Evolutionary conservation across 1,140 invertebrate species (phyloP), one percentile per base, ranked within the genome.

Genomic region (Neodiprion fabricii): DNA sequence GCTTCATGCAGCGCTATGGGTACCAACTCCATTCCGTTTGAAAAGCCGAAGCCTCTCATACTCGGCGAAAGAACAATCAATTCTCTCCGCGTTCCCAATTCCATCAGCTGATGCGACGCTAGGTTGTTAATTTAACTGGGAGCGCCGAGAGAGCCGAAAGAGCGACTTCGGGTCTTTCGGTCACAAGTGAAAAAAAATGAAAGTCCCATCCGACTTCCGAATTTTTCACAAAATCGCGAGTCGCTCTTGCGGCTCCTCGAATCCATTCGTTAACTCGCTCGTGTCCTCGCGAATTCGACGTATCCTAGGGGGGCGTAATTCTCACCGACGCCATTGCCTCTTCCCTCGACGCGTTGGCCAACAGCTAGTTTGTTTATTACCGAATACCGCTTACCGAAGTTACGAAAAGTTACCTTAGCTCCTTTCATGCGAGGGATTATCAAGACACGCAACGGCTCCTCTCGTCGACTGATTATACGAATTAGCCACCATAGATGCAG

Each of bases 21-120:
- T 40, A 40, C 28, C 28, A 40, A 40, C 28, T 40, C 28, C 28
- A 40, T 40, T 40, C 28, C 28, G 28, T 40, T 40, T 40, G 28
- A 40, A 40, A 40, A 40, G 28, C 28, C 28, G 5, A 40, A 40
- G 28, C 5, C 28, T 40, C 53, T 12, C 53, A 8, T 17, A 61
- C 53, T 61, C 9, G 9, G 53, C 53, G 53, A 61, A 61, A 61
- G 53, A 61, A 61, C 53, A 61, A 61, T 61, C 53, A 61, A 61
- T 61, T 17, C 53, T 40, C 28, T 3, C 28, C 28, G 28, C 28
- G 28, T 40, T 40, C 53, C n/a, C 11, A 61, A 61, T 40, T 40
- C 28, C 28, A 5, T 61, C n/a, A 17, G 11, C n/a, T 61, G n/a
- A 61, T 17, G 53, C 11, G 53, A 17, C 8, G 11, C 11, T 0